Evolutionary conservation across 1,140 invertebrate species (phyloP).

Genomic region (Galleria mellonella): DNA sequence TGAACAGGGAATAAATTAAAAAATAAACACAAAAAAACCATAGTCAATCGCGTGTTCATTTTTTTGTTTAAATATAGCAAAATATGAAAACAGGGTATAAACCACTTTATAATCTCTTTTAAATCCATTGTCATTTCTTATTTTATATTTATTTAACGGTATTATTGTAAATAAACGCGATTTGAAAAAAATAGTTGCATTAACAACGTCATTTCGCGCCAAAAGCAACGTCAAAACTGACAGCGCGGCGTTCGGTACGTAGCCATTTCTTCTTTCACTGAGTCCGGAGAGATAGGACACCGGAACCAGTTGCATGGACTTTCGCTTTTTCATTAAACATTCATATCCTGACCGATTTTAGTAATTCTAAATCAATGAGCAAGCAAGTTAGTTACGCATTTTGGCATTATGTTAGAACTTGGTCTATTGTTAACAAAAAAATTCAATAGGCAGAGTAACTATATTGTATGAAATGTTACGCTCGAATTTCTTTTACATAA

Average conservation of each 20-base stretch:
- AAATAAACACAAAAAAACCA: conserved; percentile 53
- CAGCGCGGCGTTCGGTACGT: conserved; percentile 4
- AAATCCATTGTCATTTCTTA: conserved; percentile 46
- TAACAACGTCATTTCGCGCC: conserved; percentile 36
- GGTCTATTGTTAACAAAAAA: too few species aligned
- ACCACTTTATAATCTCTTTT: conserved; percentile 67
- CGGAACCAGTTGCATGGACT: conserved; percentile 15
- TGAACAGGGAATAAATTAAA: conserved; percentile 39
- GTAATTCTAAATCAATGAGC: background rate
- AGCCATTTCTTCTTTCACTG: conserved; percentile 64
- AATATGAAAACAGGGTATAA: conserved; percentile 61
- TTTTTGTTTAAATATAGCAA: conserved; percentile 31
- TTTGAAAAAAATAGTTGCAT: conserved; percentile 2
- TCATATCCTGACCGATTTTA: conserved; percentile 17
- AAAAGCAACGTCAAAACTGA: conserved; percentile 33
- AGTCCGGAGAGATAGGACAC: conserved; percentile 2
- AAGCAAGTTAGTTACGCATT: too few species aligned
- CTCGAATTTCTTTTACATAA: too few species aligned
- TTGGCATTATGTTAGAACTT: too few species aligned
- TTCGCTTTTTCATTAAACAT: conserved; percentile 40
- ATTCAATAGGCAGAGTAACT: too few species aligned
- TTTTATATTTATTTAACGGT: conserved; percentile 8
- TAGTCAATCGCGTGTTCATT: conserved; percentile 32
- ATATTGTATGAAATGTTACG: too few species aligned
- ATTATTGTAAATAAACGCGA: conserved; percentile 1